Conservation (phyloP, 2,888 invertebrate genomes). For the Drosophila maculinotata region DNA sequence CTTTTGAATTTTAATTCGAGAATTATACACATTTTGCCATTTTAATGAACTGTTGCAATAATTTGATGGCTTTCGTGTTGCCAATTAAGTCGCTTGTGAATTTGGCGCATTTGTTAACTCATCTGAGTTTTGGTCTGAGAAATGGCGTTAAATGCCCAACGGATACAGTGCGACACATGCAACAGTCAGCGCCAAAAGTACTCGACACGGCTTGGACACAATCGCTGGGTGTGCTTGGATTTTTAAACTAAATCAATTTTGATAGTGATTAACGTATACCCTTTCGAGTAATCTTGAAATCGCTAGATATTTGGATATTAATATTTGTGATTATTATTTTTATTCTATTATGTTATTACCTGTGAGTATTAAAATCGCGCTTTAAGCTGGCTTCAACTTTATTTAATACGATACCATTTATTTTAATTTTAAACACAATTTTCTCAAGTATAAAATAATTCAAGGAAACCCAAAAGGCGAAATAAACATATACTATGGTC, state of each 20-base stretch:
- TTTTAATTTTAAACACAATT: too few species aligned
- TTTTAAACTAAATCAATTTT: not conserved
- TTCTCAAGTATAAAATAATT: too few species aligned
- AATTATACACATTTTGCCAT: constrained; percentile 70
- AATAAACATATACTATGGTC: too few species aligned
- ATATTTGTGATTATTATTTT: too few species aligned
- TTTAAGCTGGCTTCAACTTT: too few species aligned
- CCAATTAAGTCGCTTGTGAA: constrained; percentile 45
- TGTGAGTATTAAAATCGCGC: too few species aligned
- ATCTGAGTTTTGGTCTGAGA: constrained; percentile 23
- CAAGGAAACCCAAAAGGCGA: too few species aligned
- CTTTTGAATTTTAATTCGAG: constrained; percentile 78
- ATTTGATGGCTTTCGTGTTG: constrained; percentile 48
- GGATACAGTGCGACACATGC: constrained; percentile 25
- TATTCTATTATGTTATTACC: too few species aligned
- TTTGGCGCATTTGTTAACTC: constrained; percentile 37
- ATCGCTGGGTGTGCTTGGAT: constrained; percentile 10
- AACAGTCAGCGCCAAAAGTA: constrained; percentile 32
- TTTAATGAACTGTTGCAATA: constrained; percentile 70
- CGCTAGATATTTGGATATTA: too few species aligned
- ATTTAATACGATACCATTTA: too few species aligned
- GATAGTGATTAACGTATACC: constrained; percentile 2
- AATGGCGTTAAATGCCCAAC: constrained; percentile 17
- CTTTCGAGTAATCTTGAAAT: not conserved
- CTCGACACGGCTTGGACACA: not conserved